Evolutionary conservation across 2,113 vertebrate species (phyloP).

Genomic region (Pantherophis guttatus): DNA sequence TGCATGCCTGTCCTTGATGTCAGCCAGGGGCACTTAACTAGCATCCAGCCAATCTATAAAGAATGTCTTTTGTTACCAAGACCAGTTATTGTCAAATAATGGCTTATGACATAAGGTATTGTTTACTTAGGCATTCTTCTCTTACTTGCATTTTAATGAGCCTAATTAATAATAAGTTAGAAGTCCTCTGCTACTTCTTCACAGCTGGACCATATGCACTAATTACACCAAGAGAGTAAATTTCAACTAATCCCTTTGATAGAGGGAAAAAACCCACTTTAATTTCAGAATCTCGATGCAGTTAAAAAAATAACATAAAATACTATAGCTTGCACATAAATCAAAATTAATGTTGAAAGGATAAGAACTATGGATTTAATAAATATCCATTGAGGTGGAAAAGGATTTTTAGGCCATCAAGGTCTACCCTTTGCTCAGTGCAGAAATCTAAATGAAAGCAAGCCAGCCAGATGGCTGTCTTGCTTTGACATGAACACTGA

Average conservation of each 20-base stretch:
- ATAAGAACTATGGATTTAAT: slow-evolving; percentile 44
- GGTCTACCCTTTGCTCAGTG: background rate
- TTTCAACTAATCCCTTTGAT: slow-evolving; percentile 68
- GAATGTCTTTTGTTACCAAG: slow-evolving; percentile 74
- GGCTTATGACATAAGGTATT: slow-evolving; percentile 82
- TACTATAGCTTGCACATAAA: slow-evolving; percentile 49
- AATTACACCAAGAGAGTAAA: slow-evolving; percentile 74
- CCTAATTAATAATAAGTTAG: slow-evolving; percentile 85
- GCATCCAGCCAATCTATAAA: slow-evolving; percentile 69
- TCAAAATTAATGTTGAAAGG: slow-evolving; percentile 40
- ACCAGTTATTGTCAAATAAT: slow-evolving; percentile 77
- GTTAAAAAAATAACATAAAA: slow-evolving; percentile 20
- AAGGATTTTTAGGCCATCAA: background rate
- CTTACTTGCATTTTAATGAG: slow-evolving; percentile 85
- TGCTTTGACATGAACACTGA: background rate
- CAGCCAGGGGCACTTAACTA: slow-evolving; percentile 79
- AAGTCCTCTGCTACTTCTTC: slow-evolving; percentile 77
- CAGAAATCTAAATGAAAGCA: background rate
- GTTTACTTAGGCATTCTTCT: slow-evolving; percentile 79
- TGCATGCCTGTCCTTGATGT: slow-evolving; percentile 81
- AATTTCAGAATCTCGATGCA: slow-evolving; percentile 53
- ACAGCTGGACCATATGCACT: slow-evolving; percentile 87
- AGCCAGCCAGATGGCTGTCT: background rate
- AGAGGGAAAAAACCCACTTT: slow-evolving; percentile 53
- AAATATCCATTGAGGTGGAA: background rate